Base-by-base conservation (phyloP, 2,113 vertebrate genomes). In the Menura novaehollandiae region DNA sequence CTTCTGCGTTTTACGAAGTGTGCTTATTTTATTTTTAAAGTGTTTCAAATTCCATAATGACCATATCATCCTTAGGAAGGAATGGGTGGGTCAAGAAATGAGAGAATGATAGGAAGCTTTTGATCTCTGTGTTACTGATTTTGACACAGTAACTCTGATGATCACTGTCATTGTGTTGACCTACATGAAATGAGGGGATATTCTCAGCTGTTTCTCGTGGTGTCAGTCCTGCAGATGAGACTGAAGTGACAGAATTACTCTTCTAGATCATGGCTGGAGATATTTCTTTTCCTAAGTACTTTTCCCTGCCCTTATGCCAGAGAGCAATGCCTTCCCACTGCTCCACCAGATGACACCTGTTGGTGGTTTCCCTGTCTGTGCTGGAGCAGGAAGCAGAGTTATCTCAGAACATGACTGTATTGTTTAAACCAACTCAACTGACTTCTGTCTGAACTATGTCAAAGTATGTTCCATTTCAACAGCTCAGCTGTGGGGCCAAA, bases 271-370 rank as follows among this genome's bases (percentile, higher is more conserved):
- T 15, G 37, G n/a, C 59, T 82, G 77, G 79, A 76, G 71, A 14
- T 67, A 23, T 49, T 85, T 78, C 73, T 67, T 17, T 18, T 73
- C 53, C 58, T 12, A 33, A 51, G 21, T 53, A 49, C 18, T 24
- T 63, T 81, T 78, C 10, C 47, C 47, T 91, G 33, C 27, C 19
- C 26, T 1, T 17, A 10, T 7, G 3, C 1, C 2, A 35, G 17
- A 11, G 1, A 51, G 35, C 22, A 22, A 6, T 30, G 4, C 32
- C 28, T 88, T 60, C 37, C 19, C n/a, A n/a, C 10, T 27, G 19
- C 19, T 56, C 53, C 32, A 44, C 26, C 18, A 30, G 11, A 4
- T 19, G 19, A 41, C 11, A 17, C 0, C 1, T 51, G 23, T 12
- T 62, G 51, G 26, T 58, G 46, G 7, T 59, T 87, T 13, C n/a